Conservation (phyloP, 2,888 invertebrate species). For the Yponomeuta plumbellus region DNA sequence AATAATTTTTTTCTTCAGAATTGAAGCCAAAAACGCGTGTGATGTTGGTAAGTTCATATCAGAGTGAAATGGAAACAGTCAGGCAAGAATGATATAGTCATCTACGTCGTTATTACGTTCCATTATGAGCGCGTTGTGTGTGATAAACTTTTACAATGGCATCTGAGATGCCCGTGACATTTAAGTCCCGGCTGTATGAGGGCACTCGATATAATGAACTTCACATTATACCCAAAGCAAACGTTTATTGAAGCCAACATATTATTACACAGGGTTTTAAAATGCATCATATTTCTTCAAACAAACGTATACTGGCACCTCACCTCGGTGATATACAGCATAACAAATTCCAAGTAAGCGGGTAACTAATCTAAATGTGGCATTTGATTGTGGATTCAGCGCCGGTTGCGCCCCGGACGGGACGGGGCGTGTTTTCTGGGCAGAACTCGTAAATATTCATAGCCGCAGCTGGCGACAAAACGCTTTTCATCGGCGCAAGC, state of each 20-base stretch:
- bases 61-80: constrained; percentile 49
- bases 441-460: constrained; percentile 63
- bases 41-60: not conserved
- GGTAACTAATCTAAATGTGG: constrained; percentile 21
- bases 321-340: constrained; percentile 3
- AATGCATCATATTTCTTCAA: not conserved
- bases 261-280: not conserved
- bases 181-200: constrained; percentile 28
- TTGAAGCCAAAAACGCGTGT: not conserved
- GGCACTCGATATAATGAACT: constrained; percentile 33
- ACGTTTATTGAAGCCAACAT: not conserved
- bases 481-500: constrained; percentile 48
- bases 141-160: constrained; percentile 68
- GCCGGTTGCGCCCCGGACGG: constrained; percentile 27
- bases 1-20: not conserved
- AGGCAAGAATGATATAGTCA: constrained; percentile 64
- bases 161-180: constrained; percentile 58
- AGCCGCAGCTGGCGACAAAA: constrained; percentile 55
- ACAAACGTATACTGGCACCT: not conserved
- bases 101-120: constrained; percentile 60
- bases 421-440: constrained; percentile 41
- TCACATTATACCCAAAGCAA: constrained; percentile 2
- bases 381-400: constrained; percentile 30
- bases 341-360: constrained; percentile 17
- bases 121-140: constrained; percentile 66